Evolutionary conservation across 2,113 vertebrate species (phyloP).

Genomic region (Bettongia penicillata): DNA sequence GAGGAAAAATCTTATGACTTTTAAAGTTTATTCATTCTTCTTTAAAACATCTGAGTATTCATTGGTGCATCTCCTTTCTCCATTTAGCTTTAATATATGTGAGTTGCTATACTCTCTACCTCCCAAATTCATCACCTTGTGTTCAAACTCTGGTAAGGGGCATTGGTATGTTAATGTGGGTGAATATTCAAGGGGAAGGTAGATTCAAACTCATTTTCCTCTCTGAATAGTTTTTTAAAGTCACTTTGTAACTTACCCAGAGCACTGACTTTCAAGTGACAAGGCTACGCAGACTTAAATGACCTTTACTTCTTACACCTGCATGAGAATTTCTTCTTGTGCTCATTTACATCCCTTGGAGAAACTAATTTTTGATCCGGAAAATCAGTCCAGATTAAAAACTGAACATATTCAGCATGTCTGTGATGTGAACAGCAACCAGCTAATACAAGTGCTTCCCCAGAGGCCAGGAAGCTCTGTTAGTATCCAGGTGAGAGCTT

Average conservation of each 20-base stretch:
- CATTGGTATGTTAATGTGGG: conserved; percentile 45
- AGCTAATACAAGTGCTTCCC: conserved; percentile 75
- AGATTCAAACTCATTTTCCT: conserved; percentile 34
- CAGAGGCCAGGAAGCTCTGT: conserved; percentile 57
- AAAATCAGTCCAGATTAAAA: conserved; percentile 80
- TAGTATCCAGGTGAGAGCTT: conserved; percentile 38
- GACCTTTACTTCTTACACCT: conserved; percentile 74
- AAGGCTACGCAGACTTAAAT: conserved; percentile 63
- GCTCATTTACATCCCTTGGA: conserved; percentile 73
- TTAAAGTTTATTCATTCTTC: background rate
- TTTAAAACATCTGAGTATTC: background rate
- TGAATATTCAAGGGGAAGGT: conserved; percentile 27
- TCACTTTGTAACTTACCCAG: conserved; percentile 68
- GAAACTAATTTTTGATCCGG: conserved; percentile 76
- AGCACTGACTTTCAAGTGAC: conserved; percentile 60
- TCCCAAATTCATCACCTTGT: conserved; percentile 8
- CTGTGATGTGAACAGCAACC: conserved; percentile 65
- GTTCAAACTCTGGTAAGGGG: background rate
- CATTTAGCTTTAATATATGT: background rate
- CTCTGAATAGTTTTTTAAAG: conserved; percentile 47
- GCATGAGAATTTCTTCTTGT: conserved; percentile 58
- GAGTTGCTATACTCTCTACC: background rate
- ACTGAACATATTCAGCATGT: conserved; percentile 52
- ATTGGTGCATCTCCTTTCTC: background rate
- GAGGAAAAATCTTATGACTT: background rate